Base-by-base conservation (phyloP, 2,888 invertebrate species). In the Drosophila conformis region DNA sequence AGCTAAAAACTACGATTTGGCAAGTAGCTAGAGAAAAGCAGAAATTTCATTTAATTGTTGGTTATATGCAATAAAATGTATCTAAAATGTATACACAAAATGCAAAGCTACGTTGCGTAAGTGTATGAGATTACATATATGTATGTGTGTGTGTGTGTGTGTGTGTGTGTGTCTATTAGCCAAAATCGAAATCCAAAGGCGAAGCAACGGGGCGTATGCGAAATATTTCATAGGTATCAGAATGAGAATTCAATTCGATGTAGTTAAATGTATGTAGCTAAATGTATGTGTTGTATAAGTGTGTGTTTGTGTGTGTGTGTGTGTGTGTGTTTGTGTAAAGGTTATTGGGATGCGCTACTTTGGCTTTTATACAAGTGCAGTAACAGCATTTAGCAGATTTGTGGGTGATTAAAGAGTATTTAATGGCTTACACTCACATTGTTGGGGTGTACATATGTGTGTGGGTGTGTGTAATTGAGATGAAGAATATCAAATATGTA, bases 161-260 rank as follows among this genome's bases (percentile, higher is more conserved):
- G 48, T 48, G n/a, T 64, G 18, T 52, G 42, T 49, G 31, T 52
- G 21, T 58, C 46, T 56, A 18, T 61, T 46, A 59, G 42, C 33
- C 40, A 69, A 57, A 58, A 42, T 76, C 57, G 48, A 76, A 76
- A 76, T 73, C 58, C 74, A 29, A 27, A 82, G 69, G 76, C 84
- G 74, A 85, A 85, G 83, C 83, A 80, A 79, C 73, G 77, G 74
- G 82, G 80, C 86, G 82, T 82, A 78, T 80, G 84, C 73, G 82
- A 78, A 83, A 80, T 76, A 69, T 69, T 33, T 59, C 63, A 69
- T 73, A 61, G 57, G 46, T 59, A 56, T 48, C 48, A 42, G 56
- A 63, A 66, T 49, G 71, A 51, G 61, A 72, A 67, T 81, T 81
- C 60, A 83, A 78, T 75, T 81, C 73, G 59, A 77, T 72, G 65